Evolutionary conservation across 2,797 vertebrate species (phyloP).

Genomic region (Artibeus jamaicensis): DNA sequence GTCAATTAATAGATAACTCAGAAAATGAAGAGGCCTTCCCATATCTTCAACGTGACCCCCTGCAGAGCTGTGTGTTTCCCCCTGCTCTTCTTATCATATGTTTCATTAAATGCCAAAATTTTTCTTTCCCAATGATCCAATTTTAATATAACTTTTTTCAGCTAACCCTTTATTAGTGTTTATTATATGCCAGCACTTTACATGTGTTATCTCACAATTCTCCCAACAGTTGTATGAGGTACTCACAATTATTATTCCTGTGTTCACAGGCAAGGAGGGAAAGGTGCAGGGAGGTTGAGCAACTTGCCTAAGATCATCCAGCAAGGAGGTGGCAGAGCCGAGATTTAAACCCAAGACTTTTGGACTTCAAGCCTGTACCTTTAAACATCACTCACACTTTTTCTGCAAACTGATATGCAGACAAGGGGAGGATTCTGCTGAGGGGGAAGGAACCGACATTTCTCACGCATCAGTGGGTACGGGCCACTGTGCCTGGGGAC

Average conservation of each 20-base stretch:
- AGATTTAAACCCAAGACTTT: background rate
- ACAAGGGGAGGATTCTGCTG: background rate
- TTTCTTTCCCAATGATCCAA: background rate
- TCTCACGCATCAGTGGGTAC: background rate
- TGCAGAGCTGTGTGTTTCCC: background rate
- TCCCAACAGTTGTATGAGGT: background rate
- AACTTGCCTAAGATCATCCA: background rate
- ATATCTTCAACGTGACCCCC: background rate
- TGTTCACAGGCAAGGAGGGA: background rate
- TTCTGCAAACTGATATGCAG: background rate
- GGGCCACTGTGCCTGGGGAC: background rate
- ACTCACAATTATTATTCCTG: background rate
- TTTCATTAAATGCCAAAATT: background rate
- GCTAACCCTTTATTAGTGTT: background rate
- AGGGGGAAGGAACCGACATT: background rate
- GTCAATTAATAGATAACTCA: background rate
- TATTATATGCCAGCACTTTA: background rate
- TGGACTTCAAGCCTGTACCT: background rate
- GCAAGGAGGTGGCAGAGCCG: background rate
- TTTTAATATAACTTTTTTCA: constrained; percentile 6
- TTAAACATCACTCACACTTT: background rate
- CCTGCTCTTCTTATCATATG: background rate
- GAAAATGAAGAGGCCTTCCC: background rate
- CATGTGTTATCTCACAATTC: background rate
- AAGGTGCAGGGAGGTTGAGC: background rate